Base-by-base conservation (phyloP, 2,888 invertebrate genomes). In the Sylvicola cinctus region DNA sequence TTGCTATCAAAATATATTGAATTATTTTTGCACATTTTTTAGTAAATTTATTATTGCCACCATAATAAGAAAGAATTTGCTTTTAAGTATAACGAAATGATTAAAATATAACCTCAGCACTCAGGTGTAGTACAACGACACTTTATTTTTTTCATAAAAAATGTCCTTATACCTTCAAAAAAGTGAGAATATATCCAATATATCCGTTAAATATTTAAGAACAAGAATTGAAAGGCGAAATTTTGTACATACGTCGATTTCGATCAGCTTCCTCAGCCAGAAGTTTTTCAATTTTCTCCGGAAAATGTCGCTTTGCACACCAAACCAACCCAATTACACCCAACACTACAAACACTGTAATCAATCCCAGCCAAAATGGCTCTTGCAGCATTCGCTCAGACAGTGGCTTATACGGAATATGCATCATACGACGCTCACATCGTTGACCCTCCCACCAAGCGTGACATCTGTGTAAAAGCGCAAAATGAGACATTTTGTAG, bases 291-390 rank as follows among this genome's bases (percentile, higher is more conserved):
- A 84, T 74, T 55, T 81, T 79, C 50, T 81, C 81, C 0, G 83
- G 81, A 53, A 84, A 84, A 55, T 83, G 83, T 33, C 83, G 61
- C 50, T 81, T 80, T 43, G 81, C 77, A 52, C 83, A 79, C 75
- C 81, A 83, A 13, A 83, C 68, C 33, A 81, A 60, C 12, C 80
- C 81, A 42, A 84, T 78, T 40, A 77, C 65, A 33, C 72, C 73
- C 46, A 85, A 65, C 1, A 85, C 80, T 8, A 75, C 69, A 46
- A 77, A 74, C 1, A 87, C 83, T 0, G 84, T 80, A 51, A 87
- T 78, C 27, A 87, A 63, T 1, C 85, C 85, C 29, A 87, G 62
- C 85, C 85, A 85, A 55, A 87, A 85, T 0, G 85, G 85, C 51
- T 85, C 84, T 45, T 81, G 77, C 20, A 85, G 61, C 76, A 87